phyloP scores from a whole-genome alignment of 2,113 vertebrate species.

The Cricetomys ansorgei region DNA sequence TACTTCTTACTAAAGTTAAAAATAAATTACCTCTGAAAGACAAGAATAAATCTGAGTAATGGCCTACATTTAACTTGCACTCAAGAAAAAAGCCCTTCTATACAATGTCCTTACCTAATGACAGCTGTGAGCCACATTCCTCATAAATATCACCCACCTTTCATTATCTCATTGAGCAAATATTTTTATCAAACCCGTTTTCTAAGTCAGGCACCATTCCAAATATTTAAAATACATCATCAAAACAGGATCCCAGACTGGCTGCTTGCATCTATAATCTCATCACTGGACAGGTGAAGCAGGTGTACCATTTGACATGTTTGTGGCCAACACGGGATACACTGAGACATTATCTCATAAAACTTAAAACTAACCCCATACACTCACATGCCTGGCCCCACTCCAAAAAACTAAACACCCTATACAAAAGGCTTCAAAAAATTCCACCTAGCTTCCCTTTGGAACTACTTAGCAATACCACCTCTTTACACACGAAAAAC shows the following conservation, averaged over 20 bases:
- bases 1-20: slow-evolving; percentile 75
- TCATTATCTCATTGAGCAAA: slow-evolving; percentile 25
- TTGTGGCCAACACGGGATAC: neutral
- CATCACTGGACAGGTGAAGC: neutral
- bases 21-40: slow-evolving; percentile 60
- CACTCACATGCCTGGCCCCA: neutral
- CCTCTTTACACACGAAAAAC: neutral
- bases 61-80: slow-evolving; percentile 70
- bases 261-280: neutral
- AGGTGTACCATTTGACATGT: neutral
- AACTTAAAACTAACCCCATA: neutral
- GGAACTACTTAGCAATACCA: neutral
- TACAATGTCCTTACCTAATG: slow-evolving; percentile 18
- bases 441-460: neutral
- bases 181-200: neutral
- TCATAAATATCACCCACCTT: neutral
- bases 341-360: neutral
- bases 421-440: neutral
- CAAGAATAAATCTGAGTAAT: slow-evolving; percentile 10
- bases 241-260: neutral
- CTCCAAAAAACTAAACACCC: neutral
- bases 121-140: neutral
- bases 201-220: neutral
- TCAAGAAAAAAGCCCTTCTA: slow-evolving; percentile 58
- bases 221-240: neutral